Conservation (phyloP, 2,888 invertebrate species). For the Andrena bicolor region DNA sequence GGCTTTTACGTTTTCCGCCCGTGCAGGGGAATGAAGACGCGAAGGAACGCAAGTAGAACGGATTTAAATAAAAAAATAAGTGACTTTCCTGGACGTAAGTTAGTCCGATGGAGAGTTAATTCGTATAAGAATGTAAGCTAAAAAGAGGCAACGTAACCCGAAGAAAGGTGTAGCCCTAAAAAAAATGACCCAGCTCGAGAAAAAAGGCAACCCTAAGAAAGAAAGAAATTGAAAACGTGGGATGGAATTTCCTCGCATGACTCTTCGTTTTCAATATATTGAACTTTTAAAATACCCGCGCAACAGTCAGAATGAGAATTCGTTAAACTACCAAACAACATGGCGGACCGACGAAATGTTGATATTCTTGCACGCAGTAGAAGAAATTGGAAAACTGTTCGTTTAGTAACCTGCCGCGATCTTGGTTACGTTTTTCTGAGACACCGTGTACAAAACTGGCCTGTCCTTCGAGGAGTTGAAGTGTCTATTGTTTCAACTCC, state of each 20-base stretch:
- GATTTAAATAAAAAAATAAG: no score
- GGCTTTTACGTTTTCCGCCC: constrained; percentile 20
- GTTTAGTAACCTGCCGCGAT: neutral
- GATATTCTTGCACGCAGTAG: neutral
- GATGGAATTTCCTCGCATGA: neutral
- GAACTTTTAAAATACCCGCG: no score
- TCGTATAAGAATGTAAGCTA: no score
- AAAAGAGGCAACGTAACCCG: no score
- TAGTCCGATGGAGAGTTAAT: no score
- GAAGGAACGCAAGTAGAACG: neutral
- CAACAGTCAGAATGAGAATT: neutral
- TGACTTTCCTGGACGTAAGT: no score
- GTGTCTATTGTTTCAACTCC: constrained; percentile 79
- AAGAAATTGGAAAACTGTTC: neutral
- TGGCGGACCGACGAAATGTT: neutral
- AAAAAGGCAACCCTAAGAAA: no score
- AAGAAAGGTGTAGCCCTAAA: no score
- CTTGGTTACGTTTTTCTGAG: constrained; percentile 42
- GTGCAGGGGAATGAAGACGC: neutral
- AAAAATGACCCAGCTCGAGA: no score
- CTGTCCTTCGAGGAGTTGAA: constrained; percentile 61
- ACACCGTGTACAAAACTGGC: constrained; percentile 44
- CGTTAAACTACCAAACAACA: neutral
- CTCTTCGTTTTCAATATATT: no score
- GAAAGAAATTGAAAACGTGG: neutral